A percentile compares a stretch with the other conserved stretches of the same genome.
Conservation (phyloP, 2,888 invertebrate species). For the Diarsia mendica region DNA sequence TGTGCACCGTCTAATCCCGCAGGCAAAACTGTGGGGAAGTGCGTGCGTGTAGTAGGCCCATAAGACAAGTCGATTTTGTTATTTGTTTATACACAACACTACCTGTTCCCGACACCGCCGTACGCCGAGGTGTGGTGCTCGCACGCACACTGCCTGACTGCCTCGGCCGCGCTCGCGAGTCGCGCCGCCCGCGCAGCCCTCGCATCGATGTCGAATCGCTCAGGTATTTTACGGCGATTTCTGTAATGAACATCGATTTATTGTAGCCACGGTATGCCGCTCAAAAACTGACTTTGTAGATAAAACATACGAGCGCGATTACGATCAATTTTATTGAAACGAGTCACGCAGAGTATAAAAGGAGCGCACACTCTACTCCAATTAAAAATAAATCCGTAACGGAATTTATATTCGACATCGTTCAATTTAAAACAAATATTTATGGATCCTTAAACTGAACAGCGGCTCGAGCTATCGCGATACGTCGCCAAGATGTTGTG, state of each 20-base stretch:
- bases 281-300: conserved; percentile 82
- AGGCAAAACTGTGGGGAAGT: too few relatives aligned
- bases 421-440: conserved; percentile 75
- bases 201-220: conserved; percentile 83
- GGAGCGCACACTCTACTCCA: conserved; percentile 74
- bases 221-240: conserved; percentile 88
- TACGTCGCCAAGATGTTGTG: conserved; percentile 67
- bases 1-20: too few relatives aligned
- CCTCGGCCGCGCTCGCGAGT: conserved; percentile 56
- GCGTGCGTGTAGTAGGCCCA: too few relatives aligned
- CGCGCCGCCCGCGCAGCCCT: conserved; percentile 68
- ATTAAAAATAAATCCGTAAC: conserved; percentile 80
- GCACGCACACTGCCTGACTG: conserved; percentile 63
- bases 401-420: conserved; percentile 77
- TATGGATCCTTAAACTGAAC: conserved; percentile 68
- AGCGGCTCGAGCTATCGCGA: conserved; percentile 47
- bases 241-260: conserved; percentile 88
- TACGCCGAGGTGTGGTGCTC: conserved; percentile 68
- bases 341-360: conserved; percentile 75
- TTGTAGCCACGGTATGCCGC: conserved; percentile 82
- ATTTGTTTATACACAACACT: conserved; percentile 90
- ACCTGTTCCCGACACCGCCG: conserved; percentile 81
- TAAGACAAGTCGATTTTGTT: conserved; percentile 90
- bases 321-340: conserved; percentile 83
- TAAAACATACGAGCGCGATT: conserved; percentile 82